phyloP scores from a whole-genome alignment of 2,888 invertebrate species.

The Podotricha telesiphe region DNA sequence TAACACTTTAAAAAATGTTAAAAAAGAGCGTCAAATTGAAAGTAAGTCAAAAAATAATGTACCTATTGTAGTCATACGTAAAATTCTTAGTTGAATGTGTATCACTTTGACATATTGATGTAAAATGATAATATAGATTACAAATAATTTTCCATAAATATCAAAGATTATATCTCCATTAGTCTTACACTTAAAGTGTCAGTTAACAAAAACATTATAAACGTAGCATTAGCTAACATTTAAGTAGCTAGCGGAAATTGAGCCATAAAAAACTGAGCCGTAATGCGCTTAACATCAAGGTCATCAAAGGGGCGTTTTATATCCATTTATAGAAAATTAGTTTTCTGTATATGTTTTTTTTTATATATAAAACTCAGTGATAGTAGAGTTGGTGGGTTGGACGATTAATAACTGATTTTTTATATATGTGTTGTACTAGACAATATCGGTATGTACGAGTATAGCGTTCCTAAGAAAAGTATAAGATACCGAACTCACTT shows the following conservation, averaged over 20 bases:
- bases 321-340: conserved; percentile 1
- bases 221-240: conserved; percentile 3
- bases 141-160: background rate
- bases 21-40: too few relatives aligned
- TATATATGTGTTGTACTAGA: too few relatives aligned
- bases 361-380: background rate
- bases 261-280: conserved; percentile 10
- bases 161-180: background rate
- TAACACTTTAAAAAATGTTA: too few relatives aligned
- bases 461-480: too few relatives aligned
- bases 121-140: background rate
- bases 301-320: background rate
- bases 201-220: background rate
- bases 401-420: too few relatives aligned
- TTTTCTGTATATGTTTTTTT: background rate
- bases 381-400: background rate
- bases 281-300: conserved; percentile 9
- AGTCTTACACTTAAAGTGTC: background rate
- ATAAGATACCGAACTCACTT: too few relatives aligned
- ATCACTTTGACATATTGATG: background rate
- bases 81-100: background rate
- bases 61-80: background rate
- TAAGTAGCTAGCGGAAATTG: conserved; percentile 16
- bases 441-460: too few relatives aligned
- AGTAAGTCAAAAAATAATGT: too few relatives aligned